Evolutionary conservation across 2,888 invertebrate species (phyloP).

Genomic region (Steinernema hermaphroditum): DNA sequence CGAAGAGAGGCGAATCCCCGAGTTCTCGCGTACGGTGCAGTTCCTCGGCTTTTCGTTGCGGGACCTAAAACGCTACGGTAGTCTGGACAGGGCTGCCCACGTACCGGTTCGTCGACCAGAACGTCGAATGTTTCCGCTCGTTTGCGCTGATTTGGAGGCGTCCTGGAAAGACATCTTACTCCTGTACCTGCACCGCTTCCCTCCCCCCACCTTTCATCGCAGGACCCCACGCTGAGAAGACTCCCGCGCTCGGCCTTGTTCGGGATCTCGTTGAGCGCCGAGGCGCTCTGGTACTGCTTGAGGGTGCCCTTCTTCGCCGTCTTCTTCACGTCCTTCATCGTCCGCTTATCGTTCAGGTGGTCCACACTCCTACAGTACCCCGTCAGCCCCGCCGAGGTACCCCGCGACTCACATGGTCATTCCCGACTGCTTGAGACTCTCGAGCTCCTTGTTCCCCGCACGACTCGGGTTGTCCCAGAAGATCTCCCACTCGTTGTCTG

Average conservation of each 20-base stretch:
- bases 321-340: slow-evolving; percentile 15
- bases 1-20: background rate
- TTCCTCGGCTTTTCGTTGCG: background rate
- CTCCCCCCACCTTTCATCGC: background rate
- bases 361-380: slow-evolving; percentile 5
- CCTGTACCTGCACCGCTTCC: background rate
- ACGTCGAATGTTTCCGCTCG: slow-evolving; percentile 9
- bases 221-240: background rate
- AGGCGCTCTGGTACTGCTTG: slow-evolving; percentile 13
- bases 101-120: slow-evolving; percentile 1
- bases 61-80: background rate
- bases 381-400: background rate
- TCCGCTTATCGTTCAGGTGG: slow-evolving; percentile 15
- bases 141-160: background rate
- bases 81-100: background rate
- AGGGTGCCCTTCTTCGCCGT: background rate
- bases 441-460: background rate
- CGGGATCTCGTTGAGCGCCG: background rate
- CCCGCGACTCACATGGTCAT: background rate
- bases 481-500: slow-evolving; percentile 42
- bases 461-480: slow-evolving; percentile 45
- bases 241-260: background rate
- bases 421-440: slow-evolving; percentile 7
- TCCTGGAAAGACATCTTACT: background rate
- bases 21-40: background rate